Evolutionary conservation across 1,140 invertebrate genomes (phyloP).

Genomic region (Babylonia areolata): DNA sequence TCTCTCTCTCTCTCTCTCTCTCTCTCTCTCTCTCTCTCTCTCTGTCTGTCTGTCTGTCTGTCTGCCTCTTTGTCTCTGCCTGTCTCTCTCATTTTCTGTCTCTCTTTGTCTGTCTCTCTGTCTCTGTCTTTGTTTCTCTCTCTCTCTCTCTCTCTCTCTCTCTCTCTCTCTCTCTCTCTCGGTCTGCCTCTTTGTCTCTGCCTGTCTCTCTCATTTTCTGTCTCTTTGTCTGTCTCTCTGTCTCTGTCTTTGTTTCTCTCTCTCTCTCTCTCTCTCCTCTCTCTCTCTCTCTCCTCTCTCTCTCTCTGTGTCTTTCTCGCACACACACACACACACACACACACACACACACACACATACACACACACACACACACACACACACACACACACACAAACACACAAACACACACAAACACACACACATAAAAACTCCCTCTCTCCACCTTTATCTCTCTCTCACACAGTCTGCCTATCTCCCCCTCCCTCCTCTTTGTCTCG

Average conservation of each 20-base stretch:
- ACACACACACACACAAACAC: background rate
- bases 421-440: no score
- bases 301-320: background rate
- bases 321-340: background rate
- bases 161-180: background rate
- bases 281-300: background rate
- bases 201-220: background rate
- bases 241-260: background rate
- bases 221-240: background rate
- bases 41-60: background rate
- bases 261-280: slow-evolving; percentile 3
- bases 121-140: background rate
- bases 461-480: background rate
- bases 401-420: background rate
- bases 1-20: no score
- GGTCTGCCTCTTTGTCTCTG: no score
- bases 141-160: background rate
- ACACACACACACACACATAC: slow-evolving; percentile 5
- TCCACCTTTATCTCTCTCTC: no score
- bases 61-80: background rate
- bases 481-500: background rate
- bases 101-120: background rate
- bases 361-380: background rate
- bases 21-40: no score
- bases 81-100: no score